Base-by-base conservation (phyloP, 2,797 vertebrate genomes). In the Lacerta viridis region DNA sequence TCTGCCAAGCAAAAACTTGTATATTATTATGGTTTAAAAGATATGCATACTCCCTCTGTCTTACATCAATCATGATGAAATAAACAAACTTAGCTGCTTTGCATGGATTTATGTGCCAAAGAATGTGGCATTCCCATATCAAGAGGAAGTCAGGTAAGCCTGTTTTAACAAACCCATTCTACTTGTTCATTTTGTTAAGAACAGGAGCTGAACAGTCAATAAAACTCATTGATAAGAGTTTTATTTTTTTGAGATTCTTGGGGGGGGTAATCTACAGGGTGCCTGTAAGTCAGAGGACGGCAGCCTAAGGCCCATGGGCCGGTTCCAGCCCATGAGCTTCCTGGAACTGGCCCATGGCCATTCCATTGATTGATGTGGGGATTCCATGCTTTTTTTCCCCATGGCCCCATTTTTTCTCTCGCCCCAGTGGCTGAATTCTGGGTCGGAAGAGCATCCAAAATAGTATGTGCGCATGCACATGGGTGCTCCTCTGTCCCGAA, bases 401-500 rank as follows among this genome's bases (percentile, higher is more conserved):
- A 43, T 5, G 6, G 41, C 6, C 5, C 41, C 41, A 43, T 43
- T 43, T 43, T 43, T 43, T 43, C 41, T 43, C 41, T 43, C 41
- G 0, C 41, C 6, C 1, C 41, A 1, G 41, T 1, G 5, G 41
- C 41, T 5, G 6, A 43, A 5, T 43, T 43, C 41, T 5, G 1
- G 41, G 41, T 43, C 41, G 41, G 41, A 43, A 43, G 41, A 43
- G 41, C 6, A 4, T 39, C 4, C 3, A 3, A 39, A 39, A 39
- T 39, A 39, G 39, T 39, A 4, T 39, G 39, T 39, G 39, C 39
- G 4, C 39, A 39, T 39, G 39, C 39, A 39, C 39, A 39, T 39
- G 39, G 39, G 39, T 39, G 39, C 39, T 39, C 3, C 4, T 39
- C 39, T 4, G 39, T 3, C 39, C 4, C 4, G 39, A 4, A 39